Conservation (phyloP, 2,797 vertebrate species). For the Astyanax mexicanus region DNA sequence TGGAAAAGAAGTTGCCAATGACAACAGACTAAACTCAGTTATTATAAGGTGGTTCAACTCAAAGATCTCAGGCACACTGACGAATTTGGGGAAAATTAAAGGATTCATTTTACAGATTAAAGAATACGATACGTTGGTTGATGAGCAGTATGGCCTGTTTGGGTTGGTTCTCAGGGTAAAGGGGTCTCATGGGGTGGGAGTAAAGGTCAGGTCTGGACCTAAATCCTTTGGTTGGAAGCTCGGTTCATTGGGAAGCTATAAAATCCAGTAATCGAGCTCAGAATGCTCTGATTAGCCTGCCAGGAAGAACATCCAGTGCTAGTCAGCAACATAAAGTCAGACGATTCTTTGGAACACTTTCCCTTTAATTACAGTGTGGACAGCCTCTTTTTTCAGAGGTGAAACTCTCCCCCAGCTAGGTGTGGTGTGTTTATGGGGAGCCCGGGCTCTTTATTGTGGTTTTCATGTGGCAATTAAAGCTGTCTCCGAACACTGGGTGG, state of each 20-base stretch:
- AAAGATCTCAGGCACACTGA: too few species aligned
- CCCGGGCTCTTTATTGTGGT: constrained; percentile 84
- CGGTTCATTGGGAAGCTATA: constrained; percentile 26
- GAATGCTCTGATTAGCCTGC: constrained; percentile 47
- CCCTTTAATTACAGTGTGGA: constrained; percentile 88
- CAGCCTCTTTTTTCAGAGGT: constrained; percentile 78
- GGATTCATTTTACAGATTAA: too few species aligned
- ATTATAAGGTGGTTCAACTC: too few species aligned
- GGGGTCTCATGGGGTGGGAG: too few species aligned
- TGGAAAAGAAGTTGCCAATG: too few species aligned
- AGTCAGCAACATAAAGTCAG: constrained; percentile 51
- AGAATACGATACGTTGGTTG: too few species aligned
- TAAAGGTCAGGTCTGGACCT: too few species aligned
- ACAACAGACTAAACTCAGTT: too few species aligned
- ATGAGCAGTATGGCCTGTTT: too few species aligned
- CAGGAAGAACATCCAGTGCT: constrained; percentile 43
- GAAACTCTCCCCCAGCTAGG: constrained; percentile 83
- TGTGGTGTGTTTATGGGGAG: constrained; percentile 84
- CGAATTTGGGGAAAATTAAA: too few species aligned
- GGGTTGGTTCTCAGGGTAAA: too few species aligned
- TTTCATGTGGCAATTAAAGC: constrained; percentile 87
- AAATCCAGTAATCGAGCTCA: constrained; percentile 15
- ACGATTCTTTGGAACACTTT: constrained; percentile 72
- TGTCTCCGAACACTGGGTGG: constrained; percentile 82
- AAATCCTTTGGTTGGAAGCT: too few species aligned